Evolutionary conservation across 1,140 invertebrate species (phyloP), one percentile per base, ranked within the genome.

Genomic region (Campoletis sonorensis): DNA sequence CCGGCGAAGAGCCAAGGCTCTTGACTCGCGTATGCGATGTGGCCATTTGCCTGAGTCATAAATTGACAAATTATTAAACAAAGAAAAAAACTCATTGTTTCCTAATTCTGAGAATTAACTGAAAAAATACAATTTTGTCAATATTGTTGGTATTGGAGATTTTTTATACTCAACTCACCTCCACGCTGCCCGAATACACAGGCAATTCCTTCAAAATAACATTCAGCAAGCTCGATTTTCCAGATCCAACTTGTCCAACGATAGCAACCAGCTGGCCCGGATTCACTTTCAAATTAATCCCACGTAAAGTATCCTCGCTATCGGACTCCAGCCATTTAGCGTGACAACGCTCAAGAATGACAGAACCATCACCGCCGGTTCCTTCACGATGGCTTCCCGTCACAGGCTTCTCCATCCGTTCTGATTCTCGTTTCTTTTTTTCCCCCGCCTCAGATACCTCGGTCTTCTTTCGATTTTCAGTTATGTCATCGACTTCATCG

Each of bases 181-280:
- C 67, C 71, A 91, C 67, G 15, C 86, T 88, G 1, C 96, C 96
- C 13, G 88, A 73, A 0, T 84, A 87, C 4, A 94, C 83, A 21
- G 94, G 94, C 10, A 98, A 87, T 88, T 98, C 97, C 16, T 95
- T 93, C 0, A 98, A 90, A 51, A 98, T 93, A 0, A 95, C 93
- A 87, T 97, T 95, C 0, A 98, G 90, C 0, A 98, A 90, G 8
- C 97, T 94, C 0, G 93, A 94, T 85, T 97, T 97, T 18, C 97
- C 96, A 0, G 95, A 93, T 8, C 96, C 96, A 40, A 97, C 96
- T 51, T 95, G 94, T 4, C 97, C 97, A 58, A 97, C 95, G 4
- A 97, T 91, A 0, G 95, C 95, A 0, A 96, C 89, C 15, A 97
- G 86, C 37, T 95, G 93, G 11, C 95, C 94, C 4, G 94, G 92